Base-by-base conservation (phyloP, 2,888 invertebrate species). In the Ophion slaviceki region DNA sequence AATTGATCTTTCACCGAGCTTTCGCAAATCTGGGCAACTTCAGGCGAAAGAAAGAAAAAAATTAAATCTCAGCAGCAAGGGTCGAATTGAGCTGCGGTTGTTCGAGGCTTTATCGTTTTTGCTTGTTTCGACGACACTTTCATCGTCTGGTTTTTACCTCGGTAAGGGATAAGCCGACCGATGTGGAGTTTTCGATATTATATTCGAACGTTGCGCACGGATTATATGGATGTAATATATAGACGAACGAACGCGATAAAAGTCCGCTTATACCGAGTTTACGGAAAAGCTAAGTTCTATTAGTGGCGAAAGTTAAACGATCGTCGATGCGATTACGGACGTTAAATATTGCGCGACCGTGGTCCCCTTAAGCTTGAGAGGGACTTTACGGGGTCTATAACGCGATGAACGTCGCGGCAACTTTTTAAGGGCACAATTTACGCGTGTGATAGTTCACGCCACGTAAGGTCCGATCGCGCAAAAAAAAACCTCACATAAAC, bases 281-380 rank as follows among this genome's bases (percentile, higher is more conserved):
- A 76, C 84, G 80, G 68, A 76, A 75, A 68, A 62, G 74, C 67
- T 74, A 40, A 70, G 75, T 70, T 80, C 68, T 64, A 84, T 79
- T 66, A 81, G 66, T 47, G 59, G 17, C 53, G 53, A 74, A 66
- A 53, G 74, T 83, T 74, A 75, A 82, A 77, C 32, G 62, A 53
- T 67, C 59, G 67, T 70, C 72, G 67, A 83, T 62, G 62, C 67
- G 53, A 17, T 8, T 24, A 61, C 28, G 45, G 10, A 47, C 62
- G 62, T 62, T n/a, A 68, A 61, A 74, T 57, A 67, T 20, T 24
- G 7, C 61, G 11, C 61, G 40, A 36, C 10, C 32, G 45, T 71
- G 36, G 67, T 67, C 72, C 71, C 20, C 57, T 79, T 20, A 57
- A 80, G 45, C 45, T 57, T 10, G 32, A 24, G 53, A 17, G 17